Conservation (phyloP, 2,113 vertebrate genomes). For the Campylomormyrus numenius region DNA sequence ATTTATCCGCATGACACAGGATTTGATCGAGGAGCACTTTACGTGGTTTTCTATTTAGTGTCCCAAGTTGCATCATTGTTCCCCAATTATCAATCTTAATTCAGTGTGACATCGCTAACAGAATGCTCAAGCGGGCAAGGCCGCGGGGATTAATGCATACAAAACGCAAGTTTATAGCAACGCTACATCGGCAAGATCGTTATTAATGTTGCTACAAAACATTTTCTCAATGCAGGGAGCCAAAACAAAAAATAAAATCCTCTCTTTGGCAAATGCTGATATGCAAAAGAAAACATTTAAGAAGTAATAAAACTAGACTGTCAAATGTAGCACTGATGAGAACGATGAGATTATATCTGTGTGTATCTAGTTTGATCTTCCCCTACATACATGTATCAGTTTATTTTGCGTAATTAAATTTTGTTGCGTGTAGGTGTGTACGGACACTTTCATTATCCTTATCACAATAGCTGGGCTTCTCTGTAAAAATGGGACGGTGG, state of each 20-base stretch:
- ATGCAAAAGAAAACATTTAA: not conserved
- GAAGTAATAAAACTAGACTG: not conserved
- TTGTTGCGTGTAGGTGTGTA: not conserved
- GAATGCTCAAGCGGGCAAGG: not conserved
- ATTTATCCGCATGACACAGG: not conserved
- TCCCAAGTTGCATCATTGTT: not conserved
- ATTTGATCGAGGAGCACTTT: not conserved
- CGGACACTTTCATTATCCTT: slow-evolving; percentile 17
- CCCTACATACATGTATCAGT: not conserved
- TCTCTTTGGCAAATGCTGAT: not conserved
- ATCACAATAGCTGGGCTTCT: slow-evolving; percentile 63
- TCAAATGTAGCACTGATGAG: not conserved
- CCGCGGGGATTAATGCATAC: not conserved
- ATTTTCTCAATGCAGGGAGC: not conserved
- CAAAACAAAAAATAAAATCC: not conserved
- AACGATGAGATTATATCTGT: not conserved
- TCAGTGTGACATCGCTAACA: not conserved
- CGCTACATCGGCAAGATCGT: not conserved
- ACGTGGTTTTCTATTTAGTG: not conserved
- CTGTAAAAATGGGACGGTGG: slow-evolving; percentile 51
- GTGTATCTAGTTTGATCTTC: not conserved
- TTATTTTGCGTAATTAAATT: not conserved
- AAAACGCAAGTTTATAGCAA: not conserved
- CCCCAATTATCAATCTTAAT: not conserved
- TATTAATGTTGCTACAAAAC: not conserved